phyloP scores from a whole-genome alignment of 2,888 invertebrate genomes.

The Carcina quercana region DNA sequence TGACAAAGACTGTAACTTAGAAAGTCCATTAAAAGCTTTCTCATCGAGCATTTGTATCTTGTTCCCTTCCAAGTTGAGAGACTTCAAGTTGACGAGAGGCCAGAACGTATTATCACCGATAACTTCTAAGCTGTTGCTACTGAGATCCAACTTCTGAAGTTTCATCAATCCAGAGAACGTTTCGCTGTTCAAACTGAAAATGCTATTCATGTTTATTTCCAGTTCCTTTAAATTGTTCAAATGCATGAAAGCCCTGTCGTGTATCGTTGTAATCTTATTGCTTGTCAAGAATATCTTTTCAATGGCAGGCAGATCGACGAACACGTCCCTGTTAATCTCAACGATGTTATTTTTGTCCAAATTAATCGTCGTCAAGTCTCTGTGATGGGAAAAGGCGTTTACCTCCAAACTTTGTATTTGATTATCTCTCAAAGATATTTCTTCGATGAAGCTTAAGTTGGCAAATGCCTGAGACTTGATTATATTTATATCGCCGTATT shows the following conservation, averaged over 20 bases:
- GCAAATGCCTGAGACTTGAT: constrained; percentile 82
- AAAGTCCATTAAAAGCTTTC: constrained; percentile 53
- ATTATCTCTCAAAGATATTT: constrained; percentile 79
- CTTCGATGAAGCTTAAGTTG: constrained; percentile 77
- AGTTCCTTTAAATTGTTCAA: constrained; percentile 81
- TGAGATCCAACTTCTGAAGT: constrained; percentile 80
- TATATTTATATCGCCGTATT: constrained; percentile 79
- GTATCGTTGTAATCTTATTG: constrained; percentile 88
- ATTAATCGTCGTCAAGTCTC: constrained; percentile 76
- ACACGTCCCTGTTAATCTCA: constrained; percentile 83
- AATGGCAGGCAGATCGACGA: constrained; percentile 80
- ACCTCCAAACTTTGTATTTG: constrained; percentile 77
- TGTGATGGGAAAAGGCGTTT: constrained; percentile 81
- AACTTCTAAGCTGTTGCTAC: constrained; percentile 81
- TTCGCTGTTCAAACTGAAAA: constrained; percentile 83
- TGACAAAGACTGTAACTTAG: constrained; percentile 39
- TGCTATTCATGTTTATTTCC: constrained; percentile 83
- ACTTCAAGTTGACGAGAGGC: constrained; percentile 39
- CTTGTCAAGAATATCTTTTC: constrained; percentile 85
- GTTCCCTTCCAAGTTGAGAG: constrained; percentile 51
- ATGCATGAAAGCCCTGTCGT: constrained; percentile 87
- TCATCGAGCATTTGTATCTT: constrained; percentile 64
- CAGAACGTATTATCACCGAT: constrained; percentile 84
- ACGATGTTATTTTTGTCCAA: constrained; percentile 82
- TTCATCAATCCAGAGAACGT: constrained; percentile 83